Evolutionary conservation across 2,113 vertebrate genomes (phyloP).

Genomic region (Chionomys nivalis): DNA sequence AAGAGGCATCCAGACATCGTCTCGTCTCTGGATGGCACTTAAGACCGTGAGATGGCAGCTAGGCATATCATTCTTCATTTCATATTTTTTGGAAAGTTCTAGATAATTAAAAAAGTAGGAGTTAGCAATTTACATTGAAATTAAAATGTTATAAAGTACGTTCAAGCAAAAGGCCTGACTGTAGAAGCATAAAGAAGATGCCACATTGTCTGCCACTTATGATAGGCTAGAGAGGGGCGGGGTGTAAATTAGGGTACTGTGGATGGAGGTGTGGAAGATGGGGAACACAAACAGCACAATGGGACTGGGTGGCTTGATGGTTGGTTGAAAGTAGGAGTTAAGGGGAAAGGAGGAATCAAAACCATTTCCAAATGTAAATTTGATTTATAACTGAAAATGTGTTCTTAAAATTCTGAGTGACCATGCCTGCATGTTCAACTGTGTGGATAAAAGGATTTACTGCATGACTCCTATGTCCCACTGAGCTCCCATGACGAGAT

Average conservation of each 20-base stretch:
- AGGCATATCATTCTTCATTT: background rate
- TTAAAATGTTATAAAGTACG: background rate
- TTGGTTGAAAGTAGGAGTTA: background rate
- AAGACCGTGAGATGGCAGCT: background rate
- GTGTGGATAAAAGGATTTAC: background rate
- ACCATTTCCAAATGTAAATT: background rate
- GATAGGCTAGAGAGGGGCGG: background rate
- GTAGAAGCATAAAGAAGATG: background rate
- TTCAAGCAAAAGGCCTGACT: background rate
- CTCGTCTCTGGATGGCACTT: background rate
- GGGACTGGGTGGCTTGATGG: too few relatives aligned
- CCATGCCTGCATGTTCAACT: background rate
- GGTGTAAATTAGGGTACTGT: accelerated
- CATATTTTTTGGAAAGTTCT: background rate
- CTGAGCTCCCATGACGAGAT: background rate
- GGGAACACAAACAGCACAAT: background rate
- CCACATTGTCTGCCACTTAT: accelerated
- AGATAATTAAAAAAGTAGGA: background rate
- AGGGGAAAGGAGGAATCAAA: background rate
- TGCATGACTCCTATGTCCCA: background rate
- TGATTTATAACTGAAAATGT: background rate
- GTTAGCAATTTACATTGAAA: background rate
- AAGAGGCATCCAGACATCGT: background rate
- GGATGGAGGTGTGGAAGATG: background rate
- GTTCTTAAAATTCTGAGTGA: background rate